These are phyloP conservation scores for Sminthurides aquaticus DNA, from an alignment of 2,888 invertebrate species.

Conservation along the genomic window DNA sequence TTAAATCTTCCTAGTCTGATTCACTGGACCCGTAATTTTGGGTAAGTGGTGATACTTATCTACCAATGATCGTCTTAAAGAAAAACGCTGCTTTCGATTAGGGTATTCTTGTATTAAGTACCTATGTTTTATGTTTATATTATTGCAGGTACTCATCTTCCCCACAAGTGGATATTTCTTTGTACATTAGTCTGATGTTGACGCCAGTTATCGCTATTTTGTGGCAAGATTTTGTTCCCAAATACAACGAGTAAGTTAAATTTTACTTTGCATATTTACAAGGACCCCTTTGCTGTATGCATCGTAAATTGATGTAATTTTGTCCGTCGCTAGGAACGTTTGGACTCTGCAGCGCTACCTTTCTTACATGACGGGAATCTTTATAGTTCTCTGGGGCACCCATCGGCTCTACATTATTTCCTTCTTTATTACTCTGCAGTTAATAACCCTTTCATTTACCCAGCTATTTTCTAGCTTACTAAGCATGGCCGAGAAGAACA, in stretches of 20 bases:
- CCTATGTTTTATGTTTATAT: no score
- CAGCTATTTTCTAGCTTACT: slow-evolving; percentile 23
- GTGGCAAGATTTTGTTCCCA: slow-evolving; percentile 63
- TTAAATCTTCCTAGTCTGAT: slow-evolving; percentile 64
- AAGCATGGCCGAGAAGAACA: slow-evolving; percentile 6
- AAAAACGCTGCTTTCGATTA: not conserved
- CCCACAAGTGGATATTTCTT: slow-evolving; percentile 38
- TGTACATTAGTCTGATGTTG: slow-evolving; percentile 34
- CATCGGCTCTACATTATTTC: slow-evolving; percentile 38
- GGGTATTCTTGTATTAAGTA: not conserved
- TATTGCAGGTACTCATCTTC: slow-evolving; percentile 15
- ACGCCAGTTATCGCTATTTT: slow-evolving; percentile 52
- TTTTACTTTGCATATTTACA: not conserved
- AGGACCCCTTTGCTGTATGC: not conserved
- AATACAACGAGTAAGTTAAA: slow-evolving; percentile 56
- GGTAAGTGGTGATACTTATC: slow-evolving; percentile 51
- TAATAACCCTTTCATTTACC: slow-evolving; percentile 33
- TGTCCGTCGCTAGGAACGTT: slow-evolving; percentile 25
- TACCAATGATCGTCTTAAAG: not conserved
- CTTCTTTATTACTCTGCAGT: slow-evolving; percentile 35
- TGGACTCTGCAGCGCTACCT: slow-evolving; percentile 38
- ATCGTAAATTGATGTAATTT: not conserved
- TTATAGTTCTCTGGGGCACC: slow-evolving; percentile 34
- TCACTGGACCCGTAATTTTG: slow-evolving; percentile 73
- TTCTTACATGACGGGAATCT: slow-evolving; percentile 32